Percentiles rank a stretch among this genome's conserved stretches.
phyloP scores from a whole-genome alignment of 2,888 invertebrate genomes.

The Leucoma salicis region DNA sequence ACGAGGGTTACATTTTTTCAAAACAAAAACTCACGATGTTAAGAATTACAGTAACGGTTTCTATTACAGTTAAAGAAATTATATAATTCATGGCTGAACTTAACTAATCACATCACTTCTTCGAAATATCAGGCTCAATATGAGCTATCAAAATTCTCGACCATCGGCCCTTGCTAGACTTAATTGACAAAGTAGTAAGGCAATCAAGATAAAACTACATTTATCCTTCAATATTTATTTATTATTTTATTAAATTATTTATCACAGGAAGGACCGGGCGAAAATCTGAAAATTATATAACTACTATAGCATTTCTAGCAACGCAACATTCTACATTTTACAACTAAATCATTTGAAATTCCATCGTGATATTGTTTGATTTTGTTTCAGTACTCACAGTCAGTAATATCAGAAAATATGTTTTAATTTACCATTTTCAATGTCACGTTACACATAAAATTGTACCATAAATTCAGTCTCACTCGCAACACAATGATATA shows the following conservation, averaged over 20 bases:
- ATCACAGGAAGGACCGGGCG: slow-evolving; percentile 80
- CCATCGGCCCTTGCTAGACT: slow-evolving; percentile 62
- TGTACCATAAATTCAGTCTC: slow-evolving; percentile 80
- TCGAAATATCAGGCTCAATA: slow-evolving; percentile 78
- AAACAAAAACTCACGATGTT: slow-evolving; percentile 60
- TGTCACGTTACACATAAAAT: slow-evolving; percentile 64
- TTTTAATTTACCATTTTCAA: slow-evolving; percentile 44
- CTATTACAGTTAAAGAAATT: slow-evolving; percentile 60
- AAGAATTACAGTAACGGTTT: slow-evolving; percentile 59
- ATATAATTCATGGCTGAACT: slow-evolving; percentile 68
- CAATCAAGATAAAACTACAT: slow-evolving; percentile 55
- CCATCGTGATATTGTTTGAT: slow-evolving; percentile 44
- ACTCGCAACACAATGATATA: slow-evolving; percentile 73
- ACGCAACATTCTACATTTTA: slow-evolving; percentile 70
- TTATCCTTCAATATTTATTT: slow-evolving; percentile 51
- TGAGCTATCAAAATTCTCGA: slow-evolving; percentile 77
- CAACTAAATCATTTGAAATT: slow-evolving; percentile 59
- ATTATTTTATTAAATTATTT: slow-evolving; percentile 55
- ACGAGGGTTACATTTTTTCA: slow-evolving; percentile 68
- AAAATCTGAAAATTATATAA: slow-evolving; percentile 78
- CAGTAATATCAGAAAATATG: slow-evolving; percentile 68
- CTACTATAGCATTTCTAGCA: slow-evolving; percentile 74
- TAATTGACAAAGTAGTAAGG: slow-evolving; percentile 65
- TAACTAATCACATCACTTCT: slow-evolving; percentile 60
- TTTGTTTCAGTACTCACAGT: slow-evolving; percentile 41